phyloP scores from a whole-genome alignment of 2,888 invertebrate species.

The Melinopterus prodromus region DNA sequence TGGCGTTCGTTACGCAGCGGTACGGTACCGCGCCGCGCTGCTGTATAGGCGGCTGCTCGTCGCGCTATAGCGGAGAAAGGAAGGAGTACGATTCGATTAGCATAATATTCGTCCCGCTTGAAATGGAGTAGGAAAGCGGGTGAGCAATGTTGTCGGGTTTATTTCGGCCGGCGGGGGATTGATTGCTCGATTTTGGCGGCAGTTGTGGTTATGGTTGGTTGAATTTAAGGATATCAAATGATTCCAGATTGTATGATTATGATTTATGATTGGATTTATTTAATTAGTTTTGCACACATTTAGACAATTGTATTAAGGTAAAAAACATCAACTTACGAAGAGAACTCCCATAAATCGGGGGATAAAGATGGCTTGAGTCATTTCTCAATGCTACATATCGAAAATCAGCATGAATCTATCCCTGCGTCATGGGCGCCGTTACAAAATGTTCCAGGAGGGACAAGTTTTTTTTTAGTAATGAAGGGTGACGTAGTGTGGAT shows the following conservation, averaged over 20 bases:
- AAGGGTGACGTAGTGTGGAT: too few species aligned
- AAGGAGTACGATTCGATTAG: slow-evolving; percentile 12
- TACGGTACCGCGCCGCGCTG: slow-evolving; percentile 48
- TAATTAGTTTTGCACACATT: too few species aligned
- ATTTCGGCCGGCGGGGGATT: neutral
- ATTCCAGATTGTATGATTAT: neutral
- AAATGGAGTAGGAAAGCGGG: neutral
- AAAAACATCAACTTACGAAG: too few species aligned
- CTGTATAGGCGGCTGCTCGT: slow-evolving; percentile 35
- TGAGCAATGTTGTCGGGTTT: neutral
- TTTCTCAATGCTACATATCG: too few species aligned
- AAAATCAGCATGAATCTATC: too few species aligned
- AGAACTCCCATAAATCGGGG: too few species aligned
- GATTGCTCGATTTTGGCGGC: neutral
- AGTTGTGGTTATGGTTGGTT: neutral
- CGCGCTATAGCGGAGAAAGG: slow-evolving; percentile 36
- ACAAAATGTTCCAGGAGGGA: too few species aligned
- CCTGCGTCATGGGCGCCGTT: too few species aligned
- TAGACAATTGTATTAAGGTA: too few species aligned
- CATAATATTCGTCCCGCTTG: neutral
- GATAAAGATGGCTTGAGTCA: too few species aligned
- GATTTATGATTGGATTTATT: too few species aligned
- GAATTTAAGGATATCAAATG: neutral
- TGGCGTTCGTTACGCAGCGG: slow-evolving; percentile 58
- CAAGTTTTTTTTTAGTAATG: too few species aligned